These are phyloP conservation scores for Sinocyclocheilus rhinocerous DNA, from an alignment of 2,113 vertebrate species.

Conservation along the genomic window DNA sequence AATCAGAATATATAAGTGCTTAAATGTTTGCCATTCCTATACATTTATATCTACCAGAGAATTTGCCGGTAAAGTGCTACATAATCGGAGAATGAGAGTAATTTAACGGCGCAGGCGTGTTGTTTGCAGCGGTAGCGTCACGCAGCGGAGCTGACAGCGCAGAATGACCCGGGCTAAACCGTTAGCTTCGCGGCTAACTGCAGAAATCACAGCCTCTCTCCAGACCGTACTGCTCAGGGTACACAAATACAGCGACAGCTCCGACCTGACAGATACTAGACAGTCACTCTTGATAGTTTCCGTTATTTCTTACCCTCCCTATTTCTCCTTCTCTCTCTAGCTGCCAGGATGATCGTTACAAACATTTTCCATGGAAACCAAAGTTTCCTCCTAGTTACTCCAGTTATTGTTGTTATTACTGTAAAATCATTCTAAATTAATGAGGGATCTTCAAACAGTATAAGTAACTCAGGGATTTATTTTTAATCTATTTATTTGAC, in stretches of 20 bases:
- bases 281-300: neutral
- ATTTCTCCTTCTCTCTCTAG: neutral
- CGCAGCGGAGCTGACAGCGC: constrained; percentile 13
- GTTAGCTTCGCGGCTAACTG: constrained; percentile 23
- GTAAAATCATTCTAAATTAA: neutral
- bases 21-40: constrained; percentile 1
- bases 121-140: neutral
- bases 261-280: neutral
- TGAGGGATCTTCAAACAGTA: neutral
- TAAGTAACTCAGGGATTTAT: too few relatives aligned
- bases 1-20: neutral
- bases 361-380: constrained; percentile 6
- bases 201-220: neutral
- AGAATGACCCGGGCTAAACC: constrained; percentile 22
- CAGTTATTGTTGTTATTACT: neutral
- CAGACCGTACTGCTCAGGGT: neutral
- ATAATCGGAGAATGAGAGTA: neutral
- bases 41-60: neutral
- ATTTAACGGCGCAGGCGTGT: neutral
- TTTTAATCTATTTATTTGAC: too few relatives aligned
- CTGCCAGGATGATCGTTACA: neutral
- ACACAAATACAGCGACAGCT: neutral
- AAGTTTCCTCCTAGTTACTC: neutral
- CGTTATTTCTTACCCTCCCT: neutral
- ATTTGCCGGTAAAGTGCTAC: neutral